These are phyloP conservation scores for Aurelia aurita DNA, from an alignment of 30 jellyfish, hydroid and myxozoan species.

Conservation along the genomic window DNA sequence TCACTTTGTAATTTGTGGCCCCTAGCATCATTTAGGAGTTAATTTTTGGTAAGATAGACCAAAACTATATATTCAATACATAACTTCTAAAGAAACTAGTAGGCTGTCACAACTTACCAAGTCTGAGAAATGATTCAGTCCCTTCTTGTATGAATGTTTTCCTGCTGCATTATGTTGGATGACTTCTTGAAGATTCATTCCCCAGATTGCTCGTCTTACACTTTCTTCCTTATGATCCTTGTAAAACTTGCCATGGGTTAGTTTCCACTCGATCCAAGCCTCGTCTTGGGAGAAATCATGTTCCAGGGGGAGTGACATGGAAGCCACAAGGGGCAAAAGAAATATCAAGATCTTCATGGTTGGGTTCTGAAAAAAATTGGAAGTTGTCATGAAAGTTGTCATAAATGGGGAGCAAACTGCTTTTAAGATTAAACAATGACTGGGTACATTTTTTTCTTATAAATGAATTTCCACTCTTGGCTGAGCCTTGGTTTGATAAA, in stretches of 20 bases:
- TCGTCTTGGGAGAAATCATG: constrained; percentile 65
- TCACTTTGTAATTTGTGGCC: no score
- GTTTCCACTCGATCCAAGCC: constrained; percentile 91
- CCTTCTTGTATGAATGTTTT: constrained; percentile 65
- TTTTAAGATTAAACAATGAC: no score
- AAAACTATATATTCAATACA: neutral
- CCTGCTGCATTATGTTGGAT: constrained; percentile 71
- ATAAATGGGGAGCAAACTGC: no score
- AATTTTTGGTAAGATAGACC: no score
- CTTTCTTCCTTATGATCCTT: constrained; percentile 71
- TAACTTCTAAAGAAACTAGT: neutral
- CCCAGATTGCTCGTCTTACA: constrained; percentile 79
- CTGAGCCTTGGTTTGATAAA: no score
- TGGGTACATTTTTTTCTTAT: no score
- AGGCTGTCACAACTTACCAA: constrained; percentile 61
- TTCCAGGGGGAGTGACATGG: constrained; percentile 41
- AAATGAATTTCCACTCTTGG: no score
- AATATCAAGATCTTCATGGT: constrained; percentile 43
- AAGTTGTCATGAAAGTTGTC: no score
- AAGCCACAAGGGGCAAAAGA: constrained; percentile 64
- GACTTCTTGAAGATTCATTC: constrained; percentile 67
- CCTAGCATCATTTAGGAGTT: no score
- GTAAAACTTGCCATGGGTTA: constrained; percentile 78
- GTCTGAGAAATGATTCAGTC: constrained; percentile 90
- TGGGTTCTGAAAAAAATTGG: no score